Percentiles rank a stretch among this genome's conserved stretches.
Evolutionary conservation across 2,113 vertebrate genomes (phyloP).

Genomic region (Turdus rufiventris): DNA sequence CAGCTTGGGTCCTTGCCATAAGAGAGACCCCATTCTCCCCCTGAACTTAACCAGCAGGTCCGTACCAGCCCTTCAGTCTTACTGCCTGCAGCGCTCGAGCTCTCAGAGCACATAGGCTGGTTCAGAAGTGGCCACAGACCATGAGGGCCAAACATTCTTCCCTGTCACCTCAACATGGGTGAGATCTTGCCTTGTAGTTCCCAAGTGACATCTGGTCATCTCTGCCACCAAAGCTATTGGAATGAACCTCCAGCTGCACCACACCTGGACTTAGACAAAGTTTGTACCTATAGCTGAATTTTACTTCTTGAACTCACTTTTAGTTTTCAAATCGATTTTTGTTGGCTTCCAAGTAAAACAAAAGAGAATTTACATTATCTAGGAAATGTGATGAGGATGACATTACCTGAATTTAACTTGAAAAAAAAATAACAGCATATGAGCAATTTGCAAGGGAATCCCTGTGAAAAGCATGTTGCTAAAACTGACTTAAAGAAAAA

Average conservation of each 20-base stretch:
- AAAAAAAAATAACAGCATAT: background rate
- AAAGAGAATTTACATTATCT: background rate
- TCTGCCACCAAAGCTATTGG: background rate
- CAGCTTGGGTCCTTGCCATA: background rate
- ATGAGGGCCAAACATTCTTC: rapidly evolving
- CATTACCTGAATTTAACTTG: background rate
- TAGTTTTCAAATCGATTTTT: background rate
- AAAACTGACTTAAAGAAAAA: background rate
- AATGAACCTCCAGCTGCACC: background rate
- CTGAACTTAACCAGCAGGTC: background rate
- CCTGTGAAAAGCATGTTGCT: background rate
- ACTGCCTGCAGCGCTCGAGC: background rate
- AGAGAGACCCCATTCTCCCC: background rate
- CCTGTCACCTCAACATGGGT: rapidly evolving
- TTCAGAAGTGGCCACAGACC: background rate
- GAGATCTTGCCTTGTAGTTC: background rate
- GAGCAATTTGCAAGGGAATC: constrained; percentile 27
- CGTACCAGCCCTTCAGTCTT: background rate
- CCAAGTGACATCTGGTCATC: background rate
- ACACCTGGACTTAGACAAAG: background rate
- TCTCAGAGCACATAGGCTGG: background rate
- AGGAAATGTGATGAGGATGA: background rate
- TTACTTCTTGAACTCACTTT: background rate
- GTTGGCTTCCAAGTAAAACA: background rate
- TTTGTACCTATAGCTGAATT: background rate